Evolutionary conservation across 1,140 invertebrate genomes (phyloP).

Genomic region (Apis florea): DNA sequence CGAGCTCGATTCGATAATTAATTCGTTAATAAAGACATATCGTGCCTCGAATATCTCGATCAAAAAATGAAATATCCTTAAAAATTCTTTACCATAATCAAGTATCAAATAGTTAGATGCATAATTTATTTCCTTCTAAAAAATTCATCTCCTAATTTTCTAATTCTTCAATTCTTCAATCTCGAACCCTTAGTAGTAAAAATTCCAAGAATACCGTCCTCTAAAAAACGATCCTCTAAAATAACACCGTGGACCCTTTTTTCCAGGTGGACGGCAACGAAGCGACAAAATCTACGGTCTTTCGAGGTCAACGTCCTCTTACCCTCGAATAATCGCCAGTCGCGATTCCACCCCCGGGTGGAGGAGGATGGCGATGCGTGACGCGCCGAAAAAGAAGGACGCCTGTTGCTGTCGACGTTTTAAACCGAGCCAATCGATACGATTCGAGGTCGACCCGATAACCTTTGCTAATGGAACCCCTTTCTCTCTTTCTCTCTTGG

Average conservation of each 20-base stretch:
- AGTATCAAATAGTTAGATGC: too few relatives aligned
- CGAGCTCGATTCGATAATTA: too few relatives aligned
- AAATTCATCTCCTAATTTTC: too few relatives aligned
- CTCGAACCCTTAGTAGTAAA: neutral
- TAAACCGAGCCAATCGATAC: conserved; percentile 57
- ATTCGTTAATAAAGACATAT: too few relatives aligned
- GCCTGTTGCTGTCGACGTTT: conserved; percentile 51
- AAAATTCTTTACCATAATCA: too few relatives aligned
- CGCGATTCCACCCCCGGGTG: neutral
- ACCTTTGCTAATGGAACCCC: conserved; percentile 65
- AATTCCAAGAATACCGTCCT: neutral
- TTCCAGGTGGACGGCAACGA: neutral
- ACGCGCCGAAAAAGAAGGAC: conserved; percentile 42
- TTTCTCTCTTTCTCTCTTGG: conserved; percentile 25
- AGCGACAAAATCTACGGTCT: neutral
- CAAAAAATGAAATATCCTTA: too few relatives aligned
- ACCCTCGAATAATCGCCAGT: conserved; percentile 6
- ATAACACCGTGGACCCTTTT: neutral
- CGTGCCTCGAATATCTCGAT: too few relatives aligned
- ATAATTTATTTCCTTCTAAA: too few relatives aligned
- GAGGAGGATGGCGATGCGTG: conserved; percentile 7
- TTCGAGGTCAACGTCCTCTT: conserved; percentile 11
- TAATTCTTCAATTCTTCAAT: too few relatives aligned
- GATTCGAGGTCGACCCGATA: conserved; percentile 66
- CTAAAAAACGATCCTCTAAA: neutral